phyloP scores from a whole-genome alignment of 2,888 invertebrate species.

The Athalia rosae region DNA sequence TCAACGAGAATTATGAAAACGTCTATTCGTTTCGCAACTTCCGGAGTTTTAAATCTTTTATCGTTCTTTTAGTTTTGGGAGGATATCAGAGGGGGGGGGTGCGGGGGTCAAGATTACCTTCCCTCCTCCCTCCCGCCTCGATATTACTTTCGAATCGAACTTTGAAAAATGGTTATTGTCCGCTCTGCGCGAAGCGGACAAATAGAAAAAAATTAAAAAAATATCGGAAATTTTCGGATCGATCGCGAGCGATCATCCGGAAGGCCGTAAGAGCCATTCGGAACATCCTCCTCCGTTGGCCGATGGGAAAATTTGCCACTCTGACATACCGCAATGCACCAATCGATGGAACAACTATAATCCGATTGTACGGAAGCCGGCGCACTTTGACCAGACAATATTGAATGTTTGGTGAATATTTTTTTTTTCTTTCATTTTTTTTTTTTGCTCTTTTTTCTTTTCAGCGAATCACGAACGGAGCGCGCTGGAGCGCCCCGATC shows the following conservation, averaged over 20 bases:
- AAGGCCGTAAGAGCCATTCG: too few species aligned
- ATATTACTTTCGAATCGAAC: neutral
- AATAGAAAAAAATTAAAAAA: too few species aligned
- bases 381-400: neutral
- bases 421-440: too few species aligned
- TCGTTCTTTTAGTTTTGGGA: neutral
- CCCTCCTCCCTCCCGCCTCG: neutral
- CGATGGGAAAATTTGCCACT: neutral
- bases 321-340: slow-evolving; percentile 31
- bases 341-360: slow-evolving; percentile 19
- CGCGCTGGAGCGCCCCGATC: too few species aligned
- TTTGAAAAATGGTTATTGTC: neutral
- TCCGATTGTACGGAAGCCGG: neutral
- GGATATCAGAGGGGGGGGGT: neutral
- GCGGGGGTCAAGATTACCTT: neutral
- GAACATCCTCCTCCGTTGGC: neutral
- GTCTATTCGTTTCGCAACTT: neutral
- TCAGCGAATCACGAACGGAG: neutral
- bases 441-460: too few species aligned
- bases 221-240: too few species aligned
- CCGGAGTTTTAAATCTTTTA: slow-evolving; percentile 9
- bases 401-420: neutral
- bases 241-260: too few species aligned
- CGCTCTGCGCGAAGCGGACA: neutral
- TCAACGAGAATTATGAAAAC: slow-evolving; percentile 17